Evolutionary conservation across 2,888 invertebrate genomes (phyloP), one percentile per base, ranked within the genome.

Genomic region (Rhagium mordax): DNA sequence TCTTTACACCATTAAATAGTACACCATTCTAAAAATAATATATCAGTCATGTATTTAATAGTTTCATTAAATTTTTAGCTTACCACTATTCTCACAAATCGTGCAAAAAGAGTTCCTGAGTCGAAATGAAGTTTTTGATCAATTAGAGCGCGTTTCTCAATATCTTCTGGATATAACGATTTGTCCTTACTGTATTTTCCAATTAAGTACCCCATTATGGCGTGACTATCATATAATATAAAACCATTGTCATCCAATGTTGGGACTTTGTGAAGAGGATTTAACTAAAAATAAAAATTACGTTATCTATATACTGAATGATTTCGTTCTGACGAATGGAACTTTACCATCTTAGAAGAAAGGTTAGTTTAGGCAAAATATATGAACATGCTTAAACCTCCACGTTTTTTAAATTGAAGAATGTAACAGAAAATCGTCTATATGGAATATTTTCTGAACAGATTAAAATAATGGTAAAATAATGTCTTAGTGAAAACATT

Each of bases 41-140:
- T n/a, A 7, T 51, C 10, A 51, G 20, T 10, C 2, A n/a, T n/a
- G n/a, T n/a, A n/a, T n/a, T n/a, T n/a, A n/a, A n/a, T n/a, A n/a
- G n/a, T n/a, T n/a, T n/a, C n/a, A n/a, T n/a, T n/a, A n/a, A n/a
- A n/a, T n/a, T n/a, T n/a, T n/a, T n/a, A n/a, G n/a, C n/a, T n/a
- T 41, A 41, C 41, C 41, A 3, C 41, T 4, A 18, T 4, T 51
- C 51, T 2, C 8, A 51, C 18, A 18, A 18, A 8, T 13, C 51
- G 18, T 7, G 20, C 51, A 51, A 51, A 51, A 5, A 51, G 18
- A 4, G 13, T 8, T 2, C 20, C 61, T 15, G 47, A 0, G 6
- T 61, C 61, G 7, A 61, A 61, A 47, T 18, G 24, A 8, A 61
- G 47, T 48, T n/a, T 61, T 47, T 61, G 61, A 61, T 61, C 20